Base-by-base conservation (phyloP, 2,888 invertebrate genomes). In the Leptarthrus brevirostris region DNA sequence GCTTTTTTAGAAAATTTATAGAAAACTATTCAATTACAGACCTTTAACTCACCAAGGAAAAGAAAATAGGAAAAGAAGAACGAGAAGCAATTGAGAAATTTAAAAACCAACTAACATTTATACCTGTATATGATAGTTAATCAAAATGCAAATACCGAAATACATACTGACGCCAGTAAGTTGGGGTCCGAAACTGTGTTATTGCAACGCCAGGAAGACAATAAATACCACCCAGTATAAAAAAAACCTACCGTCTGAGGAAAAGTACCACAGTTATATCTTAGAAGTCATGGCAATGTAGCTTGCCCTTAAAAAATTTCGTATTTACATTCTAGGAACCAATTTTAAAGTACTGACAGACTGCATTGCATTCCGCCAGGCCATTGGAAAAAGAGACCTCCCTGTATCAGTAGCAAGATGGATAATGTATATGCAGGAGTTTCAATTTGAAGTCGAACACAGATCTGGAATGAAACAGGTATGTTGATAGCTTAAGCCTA, bases 151-250 rank as follows among this genome's bases (percentile, higher is more conserved):
- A n/a, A n/a, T n/a, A 81, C 80, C 0, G 79, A 82, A 74, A 44
- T 81, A 36, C 81, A 81, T 72, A 79, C 77, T n/a, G 81, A 81
- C 76, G 81, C 80, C 0, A 79, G 79, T 73, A 24, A 75, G 0
- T 4, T 14, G 4, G 80, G 80, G 2, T 80, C 75, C 74, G 81
- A 79, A 14, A 76, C 80, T 4, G 76, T 80, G 1, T 47, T 80
- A 6, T n/a, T 81, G 16, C 79, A 80, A 66, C 30, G 44, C 18
- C 58, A 76, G 44, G 18, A 20, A 1, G 77, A 79, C 56, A 74
- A 70, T 8, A 76, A 77, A 66, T 78, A 79, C 30, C 79, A 80
- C 58, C 80, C 81, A 4, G 74, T 82, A 16, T 77, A 77, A 79
- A 64, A 74, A 79, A 58, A 79, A 79, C 0, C 75, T 79, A 1